Evolutionary conservation across 2,888 invertebrate genomes (phyloP).

Genomic region (Orchestes rusci): DNA sequence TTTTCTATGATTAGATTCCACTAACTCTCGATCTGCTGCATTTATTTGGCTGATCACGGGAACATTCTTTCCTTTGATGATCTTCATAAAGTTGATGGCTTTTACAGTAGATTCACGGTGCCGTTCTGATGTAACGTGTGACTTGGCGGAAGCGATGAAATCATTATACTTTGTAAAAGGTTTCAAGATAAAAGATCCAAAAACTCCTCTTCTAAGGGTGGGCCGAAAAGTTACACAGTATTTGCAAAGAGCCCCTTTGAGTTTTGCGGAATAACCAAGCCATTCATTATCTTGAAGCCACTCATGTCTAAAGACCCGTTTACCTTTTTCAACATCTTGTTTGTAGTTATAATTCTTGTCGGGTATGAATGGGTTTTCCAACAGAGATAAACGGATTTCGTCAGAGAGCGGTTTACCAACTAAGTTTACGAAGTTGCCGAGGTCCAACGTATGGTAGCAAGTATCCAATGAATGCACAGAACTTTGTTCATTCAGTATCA

Average conservation of each 20-base stretch:
- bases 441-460: not conserved
- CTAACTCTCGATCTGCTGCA: slow-evolving; percentile 3
- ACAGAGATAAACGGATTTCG: not conserved
- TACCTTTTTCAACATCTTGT: not conserved
- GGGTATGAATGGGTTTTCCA: not conserved
- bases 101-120: slow-evolving; percentile 1
- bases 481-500: too few relatives aligned
- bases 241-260: slow-evolving; percentile 9
- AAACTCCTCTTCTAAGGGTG: not conserved
- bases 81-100: not conserved
- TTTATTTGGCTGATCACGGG: slow-evolving; percentile 6
- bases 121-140: slow-evolving; percentile 6
- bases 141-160: slow-evolving; percentile 9
- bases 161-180: slow-evolving; percentile 11
- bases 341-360: not conserved
- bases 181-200: slow-evolving; percentile 6
- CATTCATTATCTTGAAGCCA: not conserved
- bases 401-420: not conserved
- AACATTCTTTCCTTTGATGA: slow-evolving; percentile 3
- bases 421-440: not conserved
- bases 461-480: too few relatives aligned
- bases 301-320: not conserved
- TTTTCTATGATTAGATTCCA: slow-evolving; percentile 8
- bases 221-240: slow-evolving; percentile 11
- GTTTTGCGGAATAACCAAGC: slow-evolving; percentile 8